phyloP scores from a whole-genome alignment of 2,113 vertebrate genomes.

The Tyto alba region DNA sequence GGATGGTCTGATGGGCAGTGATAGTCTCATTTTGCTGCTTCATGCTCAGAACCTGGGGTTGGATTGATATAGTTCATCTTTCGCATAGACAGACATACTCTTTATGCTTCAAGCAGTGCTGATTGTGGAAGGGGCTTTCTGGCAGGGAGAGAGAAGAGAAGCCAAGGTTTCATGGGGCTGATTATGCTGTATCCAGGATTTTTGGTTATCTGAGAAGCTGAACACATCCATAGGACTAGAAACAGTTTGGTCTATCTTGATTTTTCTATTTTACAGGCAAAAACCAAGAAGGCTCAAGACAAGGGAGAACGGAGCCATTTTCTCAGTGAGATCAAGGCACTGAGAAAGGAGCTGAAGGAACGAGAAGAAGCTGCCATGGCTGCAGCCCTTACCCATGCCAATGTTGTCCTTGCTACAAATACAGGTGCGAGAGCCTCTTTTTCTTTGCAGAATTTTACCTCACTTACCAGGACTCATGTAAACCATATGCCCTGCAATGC shows the following conservation, averaged over 20 bases:
- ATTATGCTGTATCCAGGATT: background rate
- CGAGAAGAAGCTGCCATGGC: slow-evolving; percentile 84
- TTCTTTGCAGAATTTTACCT: background rate
- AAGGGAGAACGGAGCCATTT: slow-evolving; percentile 78
- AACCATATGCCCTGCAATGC: background rate
- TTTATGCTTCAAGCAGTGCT: background rate
- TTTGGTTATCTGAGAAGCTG: background rate
- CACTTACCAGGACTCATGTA: background rate
- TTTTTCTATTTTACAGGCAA: slow-evolving; percentile 59
- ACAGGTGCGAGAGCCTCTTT: slow-evolving; percentile 74
- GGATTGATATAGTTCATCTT: background rate
- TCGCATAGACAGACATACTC: background rate
- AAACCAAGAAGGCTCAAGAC: slow-evolving; percentile 77
- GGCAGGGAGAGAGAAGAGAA: background rate
- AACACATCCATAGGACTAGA: background rate
- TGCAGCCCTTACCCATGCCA: slow-evolving; percentile 77
- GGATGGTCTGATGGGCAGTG: background rate
- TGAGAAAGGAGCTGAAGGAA: slow-evolving; percentile 86
- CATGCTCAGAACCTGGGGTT: background rate
- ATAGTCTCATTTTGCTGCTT: background rate
- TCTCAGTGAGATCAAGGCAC: slow-evolving; percentile 77
- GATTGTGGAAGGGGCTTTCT: background rate
- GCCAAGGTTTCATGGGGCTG: background rate
- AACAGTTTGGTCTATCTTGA: background rate
- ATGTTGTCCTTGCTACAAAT: slow-evolving; percentile 87